These are phyloP conservation scores for Pomacea maculata DNA, from an alignment of 1,140 invertebrate species.

Conservation along the genomic window DNA sequence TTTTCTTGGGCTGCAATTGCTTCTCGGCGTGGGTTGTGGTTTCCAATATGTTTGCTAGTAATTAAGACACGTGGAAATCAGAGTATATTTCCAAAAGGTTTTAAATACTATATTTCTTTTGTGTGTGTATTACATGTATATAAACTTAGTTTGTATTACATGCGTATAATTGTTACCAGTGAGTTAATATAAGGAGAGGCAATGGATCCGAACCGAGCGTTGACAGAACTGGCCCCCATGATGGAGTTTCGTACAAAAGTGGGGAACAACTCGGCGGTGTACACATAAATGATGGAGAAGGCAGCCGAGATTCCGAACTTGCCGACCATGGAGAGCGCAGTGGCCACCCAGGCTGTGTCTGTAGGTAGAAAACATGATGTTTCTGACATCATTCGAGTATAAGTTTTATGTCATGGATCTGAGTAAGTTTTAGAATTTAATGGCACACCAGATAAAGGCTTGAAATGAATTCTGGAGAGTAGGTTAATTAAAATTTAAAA, in stretches of 20 bases:
- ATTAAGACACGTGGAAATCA: no score
- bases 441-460: no score
- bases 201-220: conserved; percentile 5
- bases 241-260: conserved; percentile 20
- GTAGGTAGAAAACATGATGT: not conserved
- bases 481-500: no score
- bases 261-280: conserved; percentile 19
- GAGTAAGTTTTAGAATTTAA: no score
- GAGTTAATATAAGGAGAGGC: conserved; percentile 23
- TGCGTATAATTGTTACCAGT: not conserved
- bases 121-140: no score
- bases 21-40: no score
- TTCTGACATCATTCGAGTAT: not conserved
- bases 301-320: conserved; percentile 12
- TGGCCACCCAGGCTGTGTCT: conserved; percentile 8
- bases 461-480: no score
- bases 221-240: conserved; percentile 14
- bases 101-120: no score
- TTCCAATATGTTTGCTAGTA: no score
- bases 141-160: no score
- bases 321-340: conserved; percentile 19
- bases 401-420: not conserved
- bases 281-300: conserved; percentile 15
- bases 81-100: no score
- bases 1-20: no score